A percentile compares a stretch with the other conserved stretches of the same genome.
These are phyloP conservation scores for Ophion obscuratus DNA, from an alignment of 2,888 invertebrate species.

Conservation along the genomic window DNA sequence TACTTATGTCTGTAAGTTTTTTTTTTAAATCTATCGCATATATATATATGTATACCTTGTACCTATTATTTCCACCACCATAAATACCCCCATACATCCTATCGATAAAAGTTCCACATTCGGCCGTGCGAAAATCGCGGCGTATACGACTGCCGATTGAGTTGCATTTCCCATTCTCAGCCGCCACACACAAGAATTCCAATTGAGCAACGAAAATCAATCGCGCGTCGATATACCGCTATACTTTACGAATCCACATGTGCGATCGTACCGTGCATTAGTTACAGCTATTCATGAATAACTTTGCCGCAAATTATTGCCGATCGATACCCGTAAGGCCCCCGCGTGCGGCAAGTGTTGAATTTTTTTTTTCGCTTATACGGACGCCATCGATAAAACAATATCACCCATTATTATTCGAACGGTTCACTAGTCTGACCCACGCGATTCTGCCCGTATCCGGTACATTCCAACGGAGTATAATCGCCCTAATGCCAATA, in stretches of 20 bases:
- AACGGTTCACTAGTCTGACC: not conserved
- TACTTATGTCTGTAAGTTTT: no score
- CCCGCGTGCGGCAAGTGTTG: not conserved
- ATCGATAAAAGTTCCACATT: no score
- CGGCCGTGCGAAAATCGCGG: no score
- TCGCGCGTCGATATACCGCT: not conserved
- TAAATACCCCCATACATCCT: no score
- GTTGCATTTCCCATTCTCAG: no score
- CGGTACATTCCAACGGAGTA: not conserved
- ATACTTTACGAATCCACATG: no score
- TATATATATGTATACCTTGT: no score
- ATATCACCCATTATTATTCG: not conserved
- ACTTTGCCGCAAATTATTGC: conserved; percentile 10
- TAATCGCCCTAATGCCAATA: not conserved
- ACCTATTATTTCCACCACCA: no score
- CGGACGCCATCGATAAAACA: not conserved
- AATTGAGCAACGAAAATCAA: not conserved
- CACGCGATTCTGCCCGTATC: not conserved
- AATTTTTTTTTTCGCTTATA: no score
- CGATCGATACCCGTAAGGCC: not conserved
- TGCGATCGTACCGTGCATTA: not conserved
- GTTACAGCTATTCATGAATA: conserved; percentile 21
- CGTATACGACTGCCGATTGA: no score
- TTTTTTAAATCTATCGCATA: no score
- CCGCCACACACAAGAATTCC: no score